Conservation (phyloP, 2,888 invertebrate species). For the Dynastes maya region DNA sequence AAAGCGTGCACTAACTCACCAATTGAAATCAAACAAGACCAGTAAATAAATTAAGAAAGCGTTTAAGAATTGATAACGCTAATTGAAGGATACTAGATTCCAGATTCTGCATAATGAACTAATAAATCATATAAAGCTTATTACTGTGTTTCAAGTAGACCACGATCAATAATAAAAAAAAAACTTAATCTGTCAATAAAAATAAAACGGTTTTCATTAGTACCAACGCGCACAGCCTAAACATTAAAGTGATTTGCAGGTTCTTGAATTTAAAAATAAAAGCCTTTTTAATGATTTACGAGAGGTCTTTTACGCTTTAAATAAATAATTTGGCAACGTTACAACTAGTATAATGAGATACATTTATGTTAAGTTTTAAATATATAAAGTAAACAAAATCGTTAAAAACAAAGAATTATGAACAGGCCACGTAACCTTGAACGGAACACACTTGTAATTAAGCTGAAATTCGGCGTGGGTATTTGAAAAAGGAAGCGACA, state of each 20-base stretch:
- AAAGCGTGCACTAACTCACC: too few species aligned
- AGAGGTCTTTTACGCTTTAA: constrained; percentile 52
- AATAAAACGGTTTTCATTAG: constrained; percentile 44
- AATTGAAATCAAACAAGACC: not conserved
- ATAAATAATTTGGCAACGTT: constrained; percentile 53
- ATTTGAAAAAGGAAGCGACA: constrained; percentile 23
- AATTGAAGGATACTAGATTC: constrained; percentile 8
- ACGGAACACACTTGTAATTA: constrained; percentile 36
- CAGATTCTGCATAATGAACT: constrained; percentile 9
- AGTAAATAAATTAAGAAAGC: constrained; percentile 8
- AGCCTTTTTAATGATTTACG: constrained; percentile 51
- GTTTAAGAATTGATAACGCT: constrained; percentile 16
- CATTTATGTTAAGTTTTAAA: constrained; percentile 50
- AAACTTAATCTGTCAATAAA: constrained; percentile 47
- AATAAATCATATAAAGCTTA: constrained; percentile 31
- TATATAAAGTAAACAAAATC: constrained; percentile 51
- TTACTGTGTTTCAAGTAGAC: constrained; percentile 32
- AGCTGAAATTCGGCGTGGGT: constrained; percentile 41
- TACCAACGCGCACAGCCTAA: constrained; percentile 9
- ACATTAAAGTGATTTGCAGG: constrained; percentile 47
- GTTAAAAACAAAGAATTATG: constrained; percentile 52
- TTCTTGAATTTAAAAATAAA: constrained; percentile 53
- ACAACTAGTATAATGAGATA: constrained; percentile 51
- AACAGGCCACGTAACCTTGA: constrained; percentile 34
- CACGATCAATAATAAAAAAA: constrained; percentile 30